phyloP scores from a whole-genome alignment of 2,888 invertebrate species.

The Melanargia galathea region DNA sequence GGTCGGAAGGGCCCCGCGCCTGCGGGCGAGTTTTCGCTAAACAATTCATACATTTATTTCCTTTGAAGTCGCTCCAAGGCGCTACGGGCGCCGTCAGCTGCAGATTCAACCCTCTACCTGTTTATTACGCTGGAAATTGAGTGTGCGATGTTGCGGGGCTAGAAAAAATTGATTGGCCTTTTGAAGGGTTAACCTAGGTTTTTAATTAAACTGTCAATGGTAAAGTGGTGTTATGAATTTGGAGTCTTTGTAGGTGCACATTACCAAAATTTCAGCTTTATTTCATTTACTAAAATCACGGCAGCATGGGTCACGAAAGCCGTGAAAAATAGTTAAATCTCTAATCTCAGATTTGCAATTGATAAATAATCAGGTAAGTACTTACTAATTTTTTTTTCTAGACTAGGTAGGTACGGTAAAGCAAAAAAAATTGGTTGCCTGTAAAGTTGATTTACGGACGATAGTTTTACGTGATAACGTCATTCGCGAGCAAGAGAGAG shows the following conservation, averaged over 20 bases:
- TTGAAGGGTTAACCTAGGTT: slow-evolving; percentile 32
- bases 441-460: too few relatives aligned
- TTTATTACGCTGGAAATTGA: slow-evolving; percentile 48
- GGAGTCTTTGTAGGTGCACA: background rate
- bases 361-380: too few relatives aligned
- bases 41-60: slow-evolving; percentile 79
- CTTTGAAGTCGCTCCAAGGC: slow-evolving; percentile 67
- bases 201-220: slow-evolving; percentile 29
- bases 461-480: too few relatives aligned
- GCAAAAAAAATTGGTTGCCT: too few relatives aligned
- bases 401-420: too few relatives aligned
- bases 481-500: too few relatives aligned
- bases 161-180: slow-evolving; percentile 36
- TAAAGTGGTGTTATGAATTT: background rate
- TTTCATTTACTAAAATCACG: background rate
- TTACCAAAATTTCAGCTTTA: too few relatives aligned
- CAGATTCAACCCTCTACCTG: slow-evolving; percentile 71
- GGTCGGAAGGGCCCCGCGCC: slow-evolving; percentile 58
- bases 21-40: slow-evolving; percentile 69
- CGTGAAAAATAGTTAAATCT: background rate
- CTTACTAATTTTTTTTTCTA: too few relatives aligned
- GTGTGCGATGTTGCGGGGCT: slow-evolving; percentile 41
- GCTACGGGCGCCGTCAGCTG: slow-evolving; percentile 74
- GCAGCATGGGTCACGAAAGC: background rate
- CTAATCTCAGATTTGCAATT: too few relatives aligned